phyloP scores from a whole-genome alignment of 2,113 vertebrate genomes.

The Philantomba maxwellii region DNA sequence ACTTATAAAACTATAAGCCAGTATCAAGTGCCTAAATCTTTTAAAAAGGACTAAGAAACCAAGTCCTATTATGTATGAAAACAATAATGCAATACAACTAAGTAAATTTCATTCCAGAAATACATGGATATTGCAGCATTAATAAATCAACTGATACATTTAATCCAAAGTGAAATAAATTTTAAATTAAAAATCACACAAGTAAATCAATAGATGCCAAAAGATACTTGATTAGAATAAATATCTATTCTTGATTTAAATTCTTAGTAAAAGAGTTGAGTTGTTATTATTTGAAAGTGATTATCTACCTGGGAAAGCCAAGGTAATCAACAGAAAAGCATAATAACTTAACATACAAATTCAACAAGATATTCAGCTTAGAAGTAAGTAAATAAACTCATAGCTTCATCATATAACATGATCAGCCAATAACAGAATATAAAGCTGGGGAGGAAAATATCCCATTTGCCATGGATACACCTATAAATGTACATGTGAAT shows the following conservation, averaged over 20 bases:
- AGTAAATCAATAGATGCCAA: background rate
- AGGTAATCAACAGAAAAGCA: constrained; percentile 24
- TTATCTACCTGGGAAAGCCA: constrained; percentile 15
- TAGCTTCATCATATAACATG: background rate
- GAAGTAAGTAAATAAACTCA: background rate
- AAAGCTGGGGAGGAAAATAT: background rate
- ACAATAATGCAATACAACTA: background rate
- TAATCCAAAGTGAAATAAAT: background rate
- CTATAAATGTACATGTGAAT: background rate
- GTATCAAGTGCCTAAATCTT: background rate
- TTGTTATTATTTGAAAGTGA: constrained; percentile 27
- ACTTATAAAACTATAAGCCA: background rate
- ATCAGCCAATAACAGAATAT: background rate
- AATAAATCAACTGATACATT: background rate
- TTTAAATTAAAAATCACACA: background rate
- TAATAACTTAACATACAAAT: background rate
- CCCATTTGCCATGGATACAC: background rate
- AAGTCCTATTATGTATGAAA: background rate
- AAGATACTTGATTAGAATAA: background rate
- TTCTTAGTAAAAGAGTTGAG: constrained; percentile 8
- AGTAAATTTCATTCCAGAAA: background rate
- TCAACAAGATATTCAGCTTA: background rate
- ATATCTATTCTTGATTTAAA: constrained; percentile 16
- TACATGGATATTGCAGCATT: background rate
- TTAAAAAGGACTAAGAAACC: background rate